These are phyloP conservation scores for Eclectus roratus DNA, from an alignment of 2,113 vertebrate species.

Conservation along the genomic window DNA sequence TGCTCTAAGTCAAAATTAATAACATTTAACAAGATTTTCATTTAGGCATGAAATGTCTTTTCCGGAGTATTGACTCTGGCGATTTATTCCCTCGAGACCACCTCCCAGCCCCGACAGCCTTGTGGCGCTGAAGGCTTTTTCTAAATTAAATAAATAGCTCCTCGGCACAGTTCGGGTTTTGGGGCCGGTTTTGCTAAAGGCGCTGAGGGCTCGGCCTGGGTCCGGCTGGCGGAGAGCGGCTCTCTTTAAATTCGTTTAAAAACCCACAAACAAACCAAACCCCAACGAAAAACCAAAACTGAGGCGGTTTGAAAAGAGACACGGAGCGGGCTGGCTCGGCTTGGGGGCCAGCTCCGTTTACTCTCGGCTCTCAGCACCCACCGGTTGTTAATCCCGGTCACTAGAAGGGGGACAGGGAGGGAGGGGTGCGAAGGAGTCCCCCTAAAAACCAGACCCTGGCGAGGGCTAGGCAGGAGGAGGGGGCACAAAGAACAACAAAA, in stretches of 20 bases:
- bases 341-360: slow-evolving; percentile 37
- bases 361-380: not conserved
- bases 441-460: not conserved
- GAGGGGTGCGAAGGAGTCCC: not conserved
- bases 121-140: slow-evolving; percentile 43
- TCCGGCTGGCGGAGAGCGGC: not conserved
- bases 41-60: slow-evolving; percentile 98
- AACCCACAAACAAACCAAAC: not conserved
- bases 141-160: slow-evolving; percentile 50
- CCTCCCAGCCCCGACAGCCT: slow-evolving; percentile 58
- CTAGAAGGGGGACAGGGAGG: not conserved
- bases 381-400: slow-evolving; percentile 36
- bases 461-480: not conserved
- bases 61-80: slow-evolving; percentile 93
- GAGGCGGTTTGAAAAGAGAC: not conserved
- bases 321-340: not conserved
- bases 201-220: not conserved
- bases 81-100: slow-evolving; percentile 86
- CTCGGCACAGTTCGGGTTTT: not conserved
- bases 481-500: slow-evolving; percentile 52
- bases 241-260: not conserved
- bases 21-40: slow-evolving; percentile 99
- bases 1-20: slow-evolving; percentile 99
- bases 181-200: not conserved
- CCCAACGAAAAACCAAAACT: not conserved